phyloP scores from a whole-genome alignment of 92 coral and sea anemone species.

The Epizoanthus stellaris region DNA sequence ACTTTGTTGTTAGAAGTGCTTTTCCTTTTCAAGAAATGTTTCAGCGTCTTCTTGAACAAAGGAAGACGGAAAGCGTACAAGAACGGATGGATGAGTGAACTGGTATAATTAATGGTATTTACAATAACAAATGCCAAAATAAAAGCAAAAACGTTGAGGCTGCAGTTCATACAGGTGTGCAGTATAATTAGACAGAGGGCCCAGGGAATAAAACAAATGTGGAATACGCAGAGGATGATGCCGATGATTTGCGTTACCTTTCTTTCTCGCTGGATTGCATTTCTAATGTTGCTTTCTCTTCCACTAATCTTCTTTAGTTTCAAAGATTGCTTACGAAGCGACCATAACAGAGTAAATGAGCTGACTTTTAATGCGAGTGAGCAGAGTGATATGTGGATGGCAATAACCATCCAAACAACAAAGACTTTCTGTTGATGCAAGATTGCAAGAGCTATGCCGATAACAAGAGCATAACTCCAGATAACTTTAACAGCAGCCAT shows the following conservation, averaged over 20 bases:
- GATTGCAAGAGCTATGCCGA: neutral
- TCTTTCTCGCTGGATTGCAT: conserved; percentile 18
- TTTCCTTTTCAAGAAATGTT: no score
- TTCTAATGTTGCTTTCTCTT: neutral
- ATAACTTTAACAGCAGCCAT: neutral
- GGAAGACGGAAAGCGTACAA: no score
- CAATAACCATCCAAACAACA: neutral
- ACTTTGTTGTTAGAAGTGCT: no score
- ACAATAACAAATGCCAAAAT: no score
- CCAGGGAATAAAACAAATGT: conserved; percentile 14
- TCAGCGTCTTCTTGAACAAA: no score
- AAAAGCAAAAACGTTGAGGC: conserved; percentile 2
- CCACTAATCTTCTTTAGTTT: neutral
- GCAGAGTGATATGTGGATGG: neutral
- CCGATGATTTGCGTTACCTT: neutral
- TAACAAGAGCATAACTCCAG: conserved; percentile 11
- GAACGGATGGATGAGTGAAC: no score
- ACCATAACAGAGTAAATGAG: conserved; percentile 12
- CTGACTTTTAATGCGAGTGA: conserved; percentile 4
- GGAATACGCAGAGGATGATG: neutral
- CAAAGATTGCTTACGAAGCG: conserved; percentile 4
- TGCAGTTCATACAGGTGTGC: neutral
- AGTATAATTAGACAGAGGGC: neutral
- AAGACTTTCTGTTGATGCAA: neutral
- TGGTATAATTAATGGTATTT: no score